A percentile compares a stretch with the other conserved stretches of the same genome.
Conservation (phyloP, 2,113 vertebrate species). For the Rhodinocichla rosea region DNA sequence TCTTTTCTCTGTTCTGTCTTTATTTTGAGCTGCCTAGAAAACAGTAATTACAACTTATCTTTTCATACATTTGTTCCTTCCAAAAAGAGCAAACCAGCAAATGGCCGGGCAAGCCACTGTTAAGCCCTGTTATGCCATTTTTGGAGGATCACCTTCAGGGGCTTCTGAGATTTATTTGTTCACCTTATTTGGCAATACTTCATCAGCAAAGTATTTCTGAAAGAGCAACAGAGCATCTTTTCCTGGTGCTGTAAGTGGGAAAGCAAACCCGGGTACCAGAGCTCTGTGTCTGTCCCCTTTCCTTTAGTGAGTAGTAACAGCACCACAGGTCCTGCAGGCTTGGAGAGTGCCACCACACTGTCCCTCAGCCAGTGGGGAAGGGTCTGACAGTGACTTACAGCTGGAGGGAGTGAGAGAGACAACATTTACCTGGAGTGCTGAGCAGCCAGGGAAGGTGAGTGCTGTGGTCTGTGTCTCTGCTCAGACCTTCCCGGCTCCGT, state of each 20-base stretch:
- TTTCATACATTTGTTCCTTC: background rate
- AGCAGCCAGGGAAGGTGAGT: background rate
- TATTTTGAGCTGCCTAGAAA: background rate
- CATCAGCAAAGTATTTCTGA: background rate
- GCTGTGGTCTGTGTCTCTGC: background rate
- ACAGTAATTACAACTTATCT: background rate
- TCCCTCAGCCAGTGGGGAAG: background rate
- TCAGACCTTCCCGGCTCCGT: background rate
- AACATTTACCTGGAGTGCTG: background rate
- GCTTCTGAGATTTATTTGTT: background rate
- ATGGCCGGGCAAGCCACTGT: background rate
- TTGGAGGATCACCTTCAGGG: background rate
- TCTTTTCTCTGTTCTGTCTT: background rate
- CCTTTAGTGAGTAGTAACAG: background rate
- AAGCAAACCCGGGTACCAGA: background rate
- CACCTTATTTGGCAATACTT: background rate
- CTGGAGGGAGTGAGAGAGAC: background rate
- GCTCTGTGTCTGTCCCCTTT: background rate
- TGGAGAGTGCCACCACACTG: background rate
- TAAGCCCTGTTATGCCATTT: background rate
- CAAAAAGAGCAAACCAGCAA: background rate
- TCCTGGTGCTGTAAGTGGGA: background rate
- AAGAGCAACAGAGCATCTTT: background rate
- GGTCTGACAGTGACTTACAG: background rate
- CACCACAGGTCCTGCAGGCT: background rate